Conservation (phyloP, 2,113 vertebrate genomes). For the Motacilla tschutschensis region DNA sequence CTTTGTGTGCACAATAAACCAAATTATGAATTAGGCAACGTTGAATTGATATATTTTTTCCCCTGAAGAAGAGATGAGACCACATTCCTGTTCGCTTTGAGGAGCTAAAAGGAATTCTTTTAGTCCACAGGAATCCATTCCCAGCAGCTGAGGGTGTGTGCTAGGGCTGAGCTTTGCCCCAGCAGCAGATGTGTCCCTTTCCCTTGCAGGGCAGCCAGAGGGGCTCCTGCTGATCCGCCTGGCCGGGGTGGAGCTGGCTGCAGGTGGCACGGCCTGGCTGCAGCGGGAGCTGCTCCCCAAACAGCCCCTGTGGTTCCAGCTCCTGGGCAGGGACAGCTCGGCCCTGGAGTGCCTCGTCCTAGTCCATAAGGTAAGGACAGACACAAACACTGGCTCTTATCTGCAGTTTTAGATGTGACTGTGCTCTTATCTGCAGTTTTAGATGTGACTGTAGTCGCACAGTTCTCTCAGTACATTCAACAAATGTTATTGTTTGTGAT, state of each 20-base stretch:
- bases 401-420: background rate
- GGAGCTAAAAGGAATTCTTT: background rate
- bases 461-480: background rate
- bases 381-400: background rate
- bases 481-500: background rate
- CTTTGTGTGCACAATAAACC: background rate
- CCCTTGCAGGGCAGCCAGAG: slow-evolving; percentile 64
- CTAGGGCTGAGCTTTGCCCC: background rate
- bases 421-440: background rate
- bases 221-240: slow-evolving; percentile 79
- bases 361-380: slow-evolving; percentile 75
- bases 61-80: background rate
- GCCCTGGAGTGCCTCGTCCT: slow-evolving; percentile 84
- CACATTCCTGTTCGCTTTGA: background rate
- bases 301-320: slow-evolving; percentile 86
- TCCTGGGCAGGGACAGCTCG: slow-evolving; percentile 80
- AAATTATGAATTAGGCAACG: background rate
- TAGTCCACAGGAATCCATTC: accelerated
- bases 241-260: slow-evolving; percentile 87
- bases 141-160: background rate
- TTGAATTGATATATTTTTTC: background rate
- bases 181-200: background rate
- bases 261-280: slow-evolving; percentile 78
- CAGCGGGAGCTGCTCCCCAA: slow-evolving; percentile 71
- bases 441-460: background rate